Percentiles rank a stretch among this genome's conserved stretches.
phyloP scores from a whole-genome alignment of 2,888 invertebrate species.

The Rhamphomyia laevipes region DNA sequence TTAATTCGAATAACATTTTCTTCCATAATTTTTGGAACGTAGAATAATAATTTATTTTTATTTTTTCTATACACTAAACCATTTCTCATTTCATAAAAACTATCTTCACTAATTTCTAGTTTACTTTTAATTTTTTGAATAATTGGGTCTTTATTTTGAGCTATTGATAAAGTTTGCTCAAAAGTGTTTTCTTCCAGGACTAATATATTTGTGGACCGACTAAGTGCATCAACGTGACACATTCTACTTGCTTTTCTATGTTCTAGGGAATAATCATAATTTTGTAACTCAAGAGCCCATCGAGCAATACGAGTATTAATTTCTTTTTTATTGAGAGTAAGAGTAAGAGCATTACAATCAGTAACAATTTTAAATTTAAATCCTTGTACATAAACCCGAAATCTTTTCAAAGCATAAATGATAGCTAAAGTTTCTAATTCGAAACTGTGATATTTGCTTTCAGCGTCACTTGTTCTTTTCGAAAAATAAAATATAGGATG shows the following conservation, averaged over 20 bases:
- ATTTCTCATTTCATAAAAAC: conserved; percentile 12
- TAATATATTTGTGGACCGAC: conserved; percentile 13
- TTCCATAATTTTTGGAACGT: conserved; percentile 17
- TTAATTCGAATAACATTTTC: conserved; percentile 16
- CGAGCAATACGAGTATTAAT: conserved; percentile 18
- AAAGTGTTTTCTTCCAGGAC: conserved; percentile 5
- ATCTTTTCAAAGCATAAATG: conserved; percentile 18
- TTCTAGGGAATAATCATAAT: conserved; percentile 23
- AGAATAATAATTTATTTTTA: conserved; percentile 11
- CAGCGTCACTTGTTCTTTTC: conserved; percentile 16
- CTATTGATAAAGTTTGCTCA: too few species aligned
- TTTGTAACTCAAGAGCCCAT: conserved; percentile 25
- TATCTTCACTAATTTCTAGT: conserved; percentile 12
- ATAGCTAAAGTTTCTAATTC: conserved; percentile 22
- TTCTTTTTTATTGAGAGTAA: conserved; percentile 12
- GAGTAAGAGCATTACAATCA: conserved; percentile 18
- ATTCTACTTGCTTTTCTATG: conserved; percentile 27
- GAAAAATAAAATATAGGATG: conserved; percentile 19
- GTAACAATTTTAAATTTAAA: conserved; percentile 18
- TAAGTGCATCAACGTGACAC: conserved; percentile 26
- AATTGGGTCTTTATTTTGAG: conserved; percentile 14
- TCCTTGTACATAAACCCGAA: conserved; percentile 18
- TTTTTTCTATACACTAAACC: conserved; percentile 12
- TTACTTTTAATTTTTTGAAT: conserved; percentile 15
- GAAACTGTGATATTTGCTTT: conserved; percentile 19